phyloP scores from a whole-genome alignment of 2,888 invertebrate species.

The Drosophila macrospina region DNA sequence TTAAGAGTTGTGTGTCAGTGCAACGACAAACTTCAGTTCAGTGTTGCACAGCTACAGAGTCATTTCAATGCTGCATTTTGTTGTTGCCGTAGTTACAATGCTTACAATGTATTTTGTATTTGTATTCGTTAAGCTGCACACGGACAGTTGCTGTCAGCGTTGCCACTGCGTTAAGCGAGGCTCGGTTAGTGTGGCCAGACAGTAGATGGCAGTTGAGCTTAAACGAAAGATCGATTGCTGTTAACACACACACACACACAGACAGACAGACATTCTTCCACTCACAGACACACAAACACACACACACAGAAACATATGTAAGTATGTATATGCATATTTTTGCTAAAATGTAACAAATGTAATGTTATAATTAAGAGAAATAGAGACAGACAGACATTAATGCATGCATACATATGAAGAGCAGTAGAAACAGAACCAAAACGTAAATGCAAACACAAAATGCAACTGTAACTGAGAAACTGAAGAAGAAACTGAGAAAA shows the following conservation, averaged over 20 bases:
- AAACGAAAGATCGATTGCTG: conserved; percentile 1
- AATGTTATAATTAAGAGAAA: conserved; percentile 46
- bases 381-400: conserved; percentile 31
- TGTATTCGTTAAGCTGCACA: conserved; percentile 7
- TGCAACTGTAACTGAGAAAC: conserved; percentile 58
- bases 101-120: background rate
- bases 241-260: background rate
- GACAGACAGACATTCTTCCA: too few relatives aligned
- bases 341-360: conserved; percentile 45
- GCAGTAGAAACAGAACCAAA: conserved; percentile 42
- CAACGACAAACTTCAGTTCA: conserved; percentile 10
- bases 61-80: conserved; percentile 11
- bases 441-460: conserved; percentile 27
- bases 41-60: conserved; percentile 28
- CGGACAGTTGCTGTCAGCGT: background rate
- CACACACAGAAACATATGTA: conserved; percentile 5
- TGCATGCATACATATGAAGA: conserved; percentile 12
- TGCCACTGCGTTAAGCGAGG: conserved; percentile 1
- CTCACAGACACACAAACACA: background rate
- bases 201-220: conserved; percentile 8
- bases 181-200: conserved; percentile 7
- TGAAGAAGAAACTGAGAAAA: conserved; percentile 52
- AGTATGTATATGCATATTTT: conserved; percentile 40
- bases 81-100: conserved; percentile 3
- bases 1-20: conserved; percentile 9